Evolutionary conservation across 1,140 invertebrate genomes (phyloP).

Genomic region (Drosophila ironensis): DNA sequence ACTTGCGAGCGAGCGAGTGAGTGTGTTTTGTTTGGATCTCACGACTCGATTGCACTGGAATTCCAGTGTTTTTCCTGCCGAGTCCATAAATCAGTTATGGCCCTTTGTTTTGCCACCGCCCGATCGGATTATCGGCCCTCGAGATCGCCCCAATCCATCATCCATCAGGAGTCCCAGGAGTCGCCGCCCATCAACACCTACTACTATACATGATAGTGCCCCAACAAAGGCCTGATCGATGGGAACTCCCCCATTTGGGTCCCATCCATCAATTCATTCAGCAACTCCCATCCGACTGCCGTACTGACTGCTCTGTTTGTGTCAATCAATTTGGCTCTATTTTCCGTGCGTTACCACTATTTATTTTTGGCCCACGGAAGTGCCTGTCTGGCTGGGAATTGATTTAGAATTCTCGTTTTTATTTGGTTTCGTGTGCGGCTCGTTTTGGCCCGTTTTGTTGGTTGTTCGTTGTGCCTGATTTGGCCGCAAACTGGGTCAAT

Average conservation of each 20-base stretch:
- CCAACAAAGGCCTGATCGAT: constrained; percentile 15
- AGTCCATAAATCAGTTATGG: neutral
- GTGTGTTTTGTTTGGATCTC: neutral
- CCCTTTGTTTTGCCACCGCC: neutral
- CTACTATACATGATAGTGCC: neutral
- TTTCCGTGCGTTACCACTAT: neutral
- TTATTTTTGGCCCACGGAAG: constrained; percentile 26
- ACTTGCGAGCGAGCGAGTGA: neutral
- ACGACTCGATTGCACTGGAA: neutral
- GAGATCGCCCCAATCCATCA: too few relatives aligned
- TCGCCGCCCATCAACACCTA: constrained; percentile 10
- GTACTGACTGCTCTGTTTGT: constrained; percentile 30
- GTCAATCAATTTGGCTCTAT: constrained; percentile 28
- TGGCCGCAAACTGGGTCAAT: constrained; percentile 28
- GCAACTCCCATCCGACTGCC: neutral
- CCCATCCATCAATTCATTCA: neutral
- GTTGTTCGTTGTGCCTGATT: neutral
- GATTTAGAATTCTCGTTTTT: constrained; percentile 44
- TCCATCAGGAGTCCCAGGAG: neutral
- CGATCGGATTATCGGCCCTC: neutral
- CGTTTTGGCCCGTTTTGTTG: neutral
- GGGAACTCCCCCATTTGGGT: neutral
- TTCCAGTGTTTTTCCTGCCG: neutral
- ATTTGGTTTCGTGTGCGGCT: constrained; percentile 24
- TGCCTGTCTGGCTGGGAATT: constrained; percentile 37